Base-by-base conservation (phyloP, 2,888 invertebrate genomes). In the Drosophila anceps region DNA sequence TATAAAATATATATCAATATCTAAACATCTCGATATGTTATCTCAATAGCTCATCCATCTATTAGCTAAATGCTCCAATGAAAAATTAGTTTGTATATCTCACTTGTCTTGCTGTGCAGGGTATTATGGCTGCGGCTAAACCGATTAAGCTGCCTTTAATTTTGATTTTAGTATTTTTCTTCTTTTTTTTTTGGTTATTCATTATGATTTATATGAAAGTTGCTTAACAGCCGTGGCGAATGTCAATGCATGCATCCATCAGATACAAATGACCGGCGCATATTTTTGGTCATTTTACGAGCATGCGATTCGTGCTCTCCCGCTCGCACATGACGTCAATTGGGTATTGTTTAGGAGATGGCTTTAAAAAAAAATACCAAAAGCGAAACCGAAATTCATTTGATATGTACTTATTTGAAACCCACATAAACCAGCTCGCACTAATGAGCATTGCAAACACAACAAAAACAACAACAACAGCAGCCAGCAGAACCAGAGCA, bases 201-300 rank as follows among this genome's bases (percentile, higher is more conserved):
- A 69, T 76, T 76, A 73, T 81, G 79, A 81, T 81, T 81, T 73
- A 79, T 79, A 73, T 67, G 69, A 76, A 79, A 79, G 73, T 79
- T 69, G 73, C 55, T 51, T 54, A 78, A 71, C 60, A 54, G 64
- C 61, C 61, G 63, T 62, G 59, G 65, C 65, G 80, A 82, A 88
- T 80, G 78, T 88, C 81, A 88, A 78, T 88, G 71, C 51, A 69
- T 88, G 81, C 88, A 84, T 84, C 68, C 72, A 82, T 85, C 88
- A 88, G 80, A 71, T 64, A 72, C 73, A 58, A 63, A 58, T 44
- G 43, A 18, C n/a, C 20, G 43, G 27, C 58, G 57, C 65, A 81
- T 78, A 65, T 73, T 63, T 65, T 76, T 53, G 50, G 50, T 20
- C 46, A 69, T 55, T 76, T 79, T 57, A 76, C 48, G 69, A 46